Evolutionary conservation across 2,888 invertebrate genomes (phyloP), one percentile per base, ranked within the genome.

Genomic region (Euspilapteryx auroguttella): DNA sequence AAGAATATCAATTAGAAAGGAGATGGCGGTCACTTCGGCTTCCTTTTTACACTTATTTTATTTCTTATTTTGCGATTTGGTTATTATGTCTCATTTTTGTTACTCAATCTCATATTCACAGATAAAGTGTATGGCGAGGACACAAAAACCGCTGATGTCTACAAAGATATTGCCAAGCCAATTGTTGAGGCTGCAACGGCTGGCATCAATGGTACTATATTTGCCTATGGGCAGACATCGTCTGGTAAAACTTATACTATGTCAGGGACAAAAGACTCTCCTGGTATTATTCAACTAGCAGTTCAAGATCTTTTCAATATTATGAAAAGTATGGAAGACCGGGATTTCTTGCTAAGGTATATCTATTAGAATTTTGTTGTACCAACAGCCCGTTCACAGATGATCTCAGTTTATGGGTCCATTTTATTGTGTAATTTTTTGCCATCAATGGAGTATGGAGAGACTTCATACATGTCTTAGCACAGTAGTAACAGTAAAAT

Each of bases 141-240:
- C 3, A 65, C 75, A 11, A 73, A 69, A 24, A 89, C 86, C 22
- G 48, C 56, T 27, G 71, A 80, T 28, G 79, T 90, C 0, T 91
- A 87, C 48, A 55, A 84, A 36, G 77, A 73, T 31, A 68, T 88
- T 37, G 87, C 85, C 1, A 79, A 81, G 40, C 86, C 87, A 0
- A 85, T 90, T 35, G 83, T 90, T 2, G 78, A 84, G 35, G 80
- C 86, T 1, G 82, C 85, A 1, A 71, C 87, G 9, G 78, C 81
- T 35, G 91, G 91, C 2, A 83, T 89, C 41, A 90, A 91, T 54
- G 92, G 90, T 2, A 94, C 94, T 0, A 85, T 94, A 37, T 91
- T 94, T 65, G 92, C 93, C 0, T 94, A 94, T 53, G 94, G 94
- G 5, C 94, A 94, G 57, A 94, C 93, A 3, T 88, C 91, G 1